Evolutionary conservation across 92 coral and sea anemone species (phyloP).

Genomic region (Siderastrea radians): DNA sequence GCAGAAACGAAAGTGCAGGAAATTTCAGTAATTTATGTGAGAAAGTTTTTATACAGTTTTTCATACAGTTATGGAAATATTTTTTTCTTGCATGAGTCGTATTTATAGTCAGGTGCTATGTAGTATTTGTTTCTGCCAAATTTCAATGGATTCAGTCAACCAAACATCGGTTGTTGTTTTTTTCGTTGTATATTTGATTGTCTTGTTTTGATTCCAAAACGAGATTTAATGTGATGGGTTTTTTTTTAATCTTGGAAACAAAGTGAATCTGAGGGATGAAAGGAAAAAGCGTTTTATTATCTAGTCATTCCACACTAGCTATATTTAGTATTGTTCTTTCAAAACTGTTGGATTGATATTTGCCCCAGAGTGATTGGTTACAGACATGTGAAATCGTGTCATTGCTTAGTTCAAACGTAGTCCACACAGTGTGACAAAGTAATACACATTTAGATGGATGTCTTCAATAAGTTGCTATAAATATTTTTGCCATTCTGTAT

Average conservation of each 20-base stretch:
- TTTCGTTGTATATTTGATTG: constrained; percentile 22
- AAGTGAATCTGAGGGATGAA: constrained; percentile 4
- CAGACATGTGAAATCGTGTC: not conserved
- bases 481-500: not conserved
- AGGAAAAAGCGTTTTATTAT: not conserved
- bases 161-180: not conserved
- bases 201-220: constrained; percentile 11
- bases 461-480: not conserved
- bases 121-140: not conserved
- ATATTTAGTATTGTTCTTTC: not conserved
- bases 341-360: not conserved
- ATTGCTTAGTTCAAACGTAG: not conserved
- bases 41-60: not conserved
- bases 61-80: not conserved
- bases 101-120: too few relatives aligned
- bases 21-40: not conserved
- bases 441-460: not conserved
- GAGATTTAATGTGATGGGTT: constrained; percentile 1
- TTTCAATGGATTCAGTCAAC: not conserved
- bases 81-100: not conserved
- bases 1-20: not conserved
- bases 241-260: not conserved
- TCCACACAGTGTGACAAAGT: not conserved
- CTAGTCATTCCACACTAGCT: not conserved
- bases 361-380: constrained; percentile 18